Evolutionary conservation across 64 coral and sea anemone genomes (phyloP), one percentile per base, ranked within the genome.

Genomic region (Montipora foliosa): DNA sequence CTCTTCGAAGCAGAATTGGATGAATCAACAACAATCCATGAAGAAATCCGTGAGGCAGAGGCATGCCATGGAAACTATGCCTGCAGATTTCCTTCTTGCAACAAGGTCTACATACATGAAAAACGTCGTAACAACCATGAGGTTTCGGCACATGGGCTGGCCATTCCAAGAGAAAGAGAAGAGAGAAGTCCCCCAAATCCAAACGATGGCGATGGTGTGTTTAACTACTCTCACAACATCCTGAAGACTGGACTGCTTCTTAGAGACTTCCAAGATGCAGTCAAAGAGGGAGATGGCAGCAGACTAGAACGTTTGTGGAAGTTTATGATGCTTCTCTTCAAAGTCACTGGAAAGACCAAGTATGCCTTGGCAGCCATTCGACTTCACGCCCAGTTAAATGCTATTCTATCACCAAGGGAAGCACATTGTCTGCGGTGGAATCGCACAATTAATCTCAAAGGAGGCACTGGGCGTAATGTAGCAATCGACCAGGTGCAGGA

Each of bases 401-500:
- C 89, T 8, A 13, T 95, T 12, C 58, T 95, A 22, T 87, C 81
- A 45, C 75, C 60, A 68, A 75, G 64, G 79, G 75, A 95, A 64
- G 94, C 94, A 11, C 89, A 91, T 57, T 80, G 61, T 17, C 82
- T 91, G 13, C 78, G 47, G 61, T 95, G 94, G 94, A 95, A 95
- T 81, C 87, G 93, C 2, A 77, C 88, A 24, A 60, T 84, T 22
- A 90, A 90, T 52, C 37, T 58, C 44, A 84, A 52, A 25, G 93
- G 87, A 19, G 88, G 88, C 15, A 44, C 61, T 15, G 93, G 93
- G 6, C 77, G 72, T 86, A 89, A 77, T 60, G 24, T 89, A 13
- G 72, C 87, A 24, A 75, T 73, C 2, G 87, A 89, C 53, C 87
- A 75, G 15, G 87, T 75, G 24, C 52, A 58, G 72, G 87, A 89